Percentiles rank a stretch among this genome's conserved stretches.
These are phyloP conservation scores for Cataglyphis albicans DNA, from an alignment of 2,888 invertebrate species.

Conservation along the genomic window DNA sequence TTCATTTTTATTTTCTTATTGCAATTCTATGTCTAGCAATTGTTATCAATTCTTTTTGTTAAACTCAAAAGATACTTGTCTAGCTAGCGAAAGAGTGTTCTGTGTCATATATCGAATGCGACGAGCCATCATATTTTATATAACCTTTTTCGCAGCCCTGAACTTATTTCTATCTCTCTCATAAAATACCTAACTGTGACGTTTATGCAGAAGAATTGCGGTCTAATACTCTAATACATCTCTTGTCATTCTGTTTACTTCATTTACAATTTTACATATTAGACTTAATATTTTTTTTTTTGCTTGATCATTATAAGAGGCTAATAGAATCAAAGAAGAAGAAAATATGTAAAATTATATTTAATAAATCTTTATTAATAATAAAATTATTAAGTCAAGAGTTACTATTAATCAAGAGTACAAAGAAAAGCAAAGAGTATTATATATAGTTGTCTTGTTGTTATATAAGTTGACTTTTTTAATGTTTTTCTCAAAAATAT, in stretches of 20 bases:
- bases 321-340: neutral
- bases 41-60: neutral
- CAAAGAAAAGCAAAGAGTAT: neutral
- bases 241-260: neutral
- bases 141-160: neutral
- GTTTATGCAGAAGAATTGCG: neutral
- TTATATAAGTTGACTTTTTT: neutral
- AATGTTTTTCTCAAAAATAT: neutral
- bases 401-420: neutral
- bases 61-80: neutral
- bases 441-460: too few relatives aligned
- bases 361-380: neutral
- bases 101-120: neutral
- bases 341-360: neutral
- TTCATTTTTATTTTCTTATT: neutral
- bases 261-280: neutral
- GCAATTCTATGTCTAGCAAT: neutral
- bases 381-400: neutral
- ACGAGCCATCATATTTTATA: neutral
- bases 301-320: neutral
- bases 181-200: neutral
- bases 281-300: neutral
- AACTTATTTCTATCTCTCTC: constrained; percentile 5
- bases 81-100: neutral
- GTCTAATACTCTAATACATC: neutral